phyloP scores from a whole-genome alignment of 2,113 vertebrate genomes.

The Calidris pugnax region DNA sequence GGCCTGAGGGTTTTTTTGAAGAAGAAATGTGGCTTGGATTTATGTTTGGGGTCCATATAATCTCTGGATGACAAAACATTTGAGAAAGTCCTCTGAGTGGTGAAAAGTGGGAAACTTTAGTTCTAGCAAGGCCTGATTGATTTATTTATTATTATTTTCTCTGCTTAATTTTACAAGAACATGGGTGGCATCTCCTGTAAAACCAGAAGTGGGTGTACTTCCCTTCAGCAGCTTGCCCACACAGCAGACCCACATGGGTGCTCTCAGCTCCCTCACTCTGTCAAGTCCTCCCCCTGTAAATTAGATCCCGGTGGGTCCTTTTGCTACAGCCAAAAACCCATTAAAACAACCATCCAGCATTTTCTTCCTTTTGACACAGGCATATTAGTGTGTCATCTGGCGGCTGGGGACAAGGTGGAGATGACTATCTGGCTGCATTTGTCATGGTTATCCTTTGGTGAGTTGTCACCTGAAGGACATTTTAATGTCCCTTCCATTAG shows the following conservation, averaged over 20 bases:
- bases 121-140: background rate
- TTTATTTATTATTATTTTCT: background rate
- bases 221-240: background rate
- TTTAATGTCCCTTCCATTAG: constrained; percentile 8
- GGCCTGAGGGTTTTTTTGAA: background rate
- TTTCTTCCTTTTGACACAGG: constrained; percentile 12
- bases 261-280: background rate
- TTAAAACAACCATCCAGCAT: constrained; percentile 35
- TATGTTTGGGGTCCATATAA: background rate
- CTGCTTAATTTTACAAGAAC: background rate
- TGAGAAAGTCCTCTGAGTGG: background rate
- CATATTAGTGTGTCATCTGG: background rate
- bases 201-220: background rate
- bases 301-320: background rate
- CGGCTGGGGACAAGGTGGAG: constrained; percentile 2
- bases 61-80: background rate
- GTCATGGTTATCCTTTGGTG: background rate
- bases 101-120: background rate
- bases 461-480: constrained; percentile 54
- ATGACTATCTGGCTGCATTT: constrained; percentile 37
- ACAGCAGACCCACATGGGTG: rapidly evolving
- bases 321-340: background rate
- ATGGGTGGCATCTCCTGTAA: background rate
- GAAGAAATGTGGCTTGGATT: background rate
- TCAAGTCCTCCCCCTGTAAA: background rate